A percentile compares a stretch with the other conserved stretches of the same genome.
Conservation (phyloP, 2,113 vertebrate genomes). For the Phasianus colchicus region DNA sequence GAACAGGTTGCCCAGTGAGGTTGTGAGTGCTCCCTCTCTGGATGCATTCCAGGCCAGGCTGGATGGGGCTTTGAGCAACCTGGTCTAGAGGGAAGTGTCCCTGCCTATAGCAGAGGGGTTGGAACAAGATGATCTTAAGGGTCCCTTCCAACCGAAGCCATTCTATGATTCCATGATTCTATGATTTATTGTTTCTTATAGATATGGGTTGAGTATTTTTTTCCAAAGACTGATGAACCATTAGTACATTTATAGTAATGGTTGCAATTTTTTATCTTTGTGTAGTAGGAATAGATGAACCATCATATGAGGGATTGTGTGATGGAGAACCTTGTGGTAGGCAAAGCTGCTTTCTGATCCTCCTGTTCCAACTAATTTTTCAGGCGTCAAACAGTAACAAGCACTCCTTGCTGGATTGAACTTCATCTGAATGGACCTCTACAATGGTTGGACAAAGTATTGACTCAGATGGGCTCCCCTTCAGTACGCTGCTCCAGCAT, state of each 20-base stretch:
- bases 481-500: constrained; percentile 98
- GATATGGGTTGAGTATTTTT: background rate
- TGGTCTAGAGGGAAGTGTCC: too few species aligned
- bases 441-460: constrained; percentile 98
- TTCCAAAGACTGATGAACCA: background rate
- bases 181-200: background rate
- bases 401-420: constrained; percentile 99
- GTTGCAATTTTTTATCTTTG: background rate
- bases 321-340: background rate
- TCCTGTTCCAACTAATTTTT: background rate
- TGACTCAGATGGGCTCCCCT: constrained; percentile 99
- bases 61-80: too few species aligned
- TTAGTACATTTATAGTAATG: too few species aligned
- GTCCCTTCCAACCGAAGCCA: too few species aligned
- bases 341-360: background rate
- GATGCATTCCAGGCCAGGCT: too few species aligned
- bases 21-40: too few species aligned
- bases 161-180: too few species aligned
- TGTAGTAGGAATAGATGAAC: background rate
- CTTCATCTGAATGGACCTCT: constrained; percentile 97
- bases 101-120: too few species aligned
- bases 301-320: too few species aligned
- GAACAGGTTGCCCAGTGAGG: too few species aligned
- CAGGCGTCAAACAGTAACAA: constrained; percentile 97
- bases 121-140: too few species aligned